Percentiles rank a stretch among this genome's conserved stretches.
These are phyloP conservation scores for Hyles euphorbiae DNA, from an alignment of 1,140 invertebrate genomes.

Conservation along the genomic window DNA sequence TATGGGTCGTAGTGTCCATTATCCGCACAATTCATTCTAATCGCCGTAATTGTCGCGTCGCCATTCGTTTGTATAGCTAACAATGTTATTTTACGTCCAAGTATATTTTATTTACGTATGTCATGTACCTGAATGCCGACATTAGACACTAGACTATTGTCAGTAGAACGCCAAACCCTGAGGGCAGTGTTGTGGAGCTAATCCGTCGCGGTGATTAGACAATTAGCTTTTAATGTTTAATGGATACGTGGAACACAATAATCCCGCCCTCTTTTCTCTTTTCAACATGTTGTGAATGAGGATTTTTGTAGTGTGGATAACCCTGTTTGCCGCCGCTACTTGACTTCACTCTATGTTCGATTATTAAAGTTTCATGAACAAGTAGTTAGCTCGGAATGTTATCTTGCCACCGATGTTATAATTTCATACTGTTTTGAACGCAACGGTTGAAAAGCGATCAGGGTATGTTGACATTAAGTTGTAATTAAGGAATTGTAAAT, in stretches of 20 bases:
- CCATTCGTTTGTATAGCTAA: neutral
- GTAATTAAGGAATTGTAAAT: constrained; percentile 70
- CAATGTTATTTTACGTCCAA: neutral
- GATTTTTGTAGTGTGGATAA: constrained; percentile 9
- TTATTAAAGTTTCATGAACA: constrained; percentile 13
- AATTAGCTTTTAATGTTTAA: constrained; percentile 54
- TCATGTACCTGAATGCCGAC: constrained; percentile 58
- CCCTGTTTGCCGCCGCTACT: neutral
- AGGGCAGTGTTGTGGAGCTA: constrained; percentile 13
- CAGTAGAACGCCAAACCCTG: constrained; percentile 18
- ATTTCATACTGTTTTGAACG: constrained; percentile 27
- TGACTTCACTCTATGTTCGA: neutral
- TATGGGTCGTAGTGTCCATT: constrained; percentile 15
- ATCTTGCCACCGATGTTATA: constrained; percentile 54
- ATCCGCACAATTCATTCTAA: constrained; percentile 28
- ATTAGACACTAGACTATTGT: constrained; percentile 8
- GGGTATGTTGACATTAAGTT: constrained; percentile 69
- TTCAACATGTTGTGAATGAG: constrained; percentile 65
- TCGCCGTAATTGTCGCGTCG: constrained; percentile 16
- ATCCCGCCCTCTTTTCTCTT: constrained; percentile 60
- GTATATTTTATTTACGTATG: constrained; percentile 29
- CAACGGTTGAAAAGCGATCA: constrained; percentile 74
- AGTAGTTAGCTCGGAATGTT: constrained; percentile 26
- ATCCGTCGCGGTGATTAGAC: constrained; percentile 44
- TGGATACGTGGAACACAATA: constrained; percentile 3